A percentile compares a stretch with the other conserved stretches of the same genome.
phyloP scores from a whole-genome alignment of 2,888 invertebrate species.

The Caenorhabditis uteleia region DNA sequence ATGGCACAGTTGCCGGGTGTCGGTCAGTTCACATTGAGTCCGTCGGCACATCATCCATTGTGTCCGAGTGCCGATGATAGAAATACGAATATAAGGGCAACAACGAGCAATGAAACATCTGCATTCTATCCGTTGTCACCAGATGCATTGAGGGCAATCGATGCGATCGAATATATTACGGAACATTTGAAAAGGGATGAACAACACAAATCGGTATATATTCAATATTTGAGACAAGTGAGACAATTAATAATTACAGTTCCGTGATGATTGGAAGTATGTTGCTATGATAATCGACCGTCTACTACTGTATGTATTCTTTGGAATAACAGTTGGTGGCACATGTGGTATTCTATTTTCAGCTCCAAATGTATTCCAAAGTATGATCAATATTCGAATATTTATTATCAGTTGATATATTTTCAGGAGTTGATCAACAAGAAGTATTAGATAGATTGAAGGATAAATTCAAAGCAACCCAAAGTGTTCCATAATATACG shows the following conservation, averaged over 20 bases:
- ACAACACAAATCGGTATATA: conserved; percentile 61
- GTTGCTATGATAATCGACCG: conserved; percentile 73
- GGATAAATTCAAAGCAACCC: conserved; percentile 32
- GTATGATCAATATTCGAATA: conserved; percentile 42
- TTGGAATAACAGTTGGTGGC: conserved; percentile 72
- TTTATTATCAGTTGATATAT: neutral
- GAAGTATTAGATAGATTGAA: conserved; percentile 30
- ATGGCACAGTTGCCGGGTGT: conserved; percentile 53
- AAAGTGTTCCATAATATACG: too few relatives aligned
- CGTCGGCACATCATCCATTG: conserved; percentile 62
- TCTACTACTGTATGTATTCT: conserved; percentile 72
- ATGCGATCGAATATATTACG: conserved; percentile 65
- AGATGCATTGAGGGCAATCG: conserved; percentile 49
- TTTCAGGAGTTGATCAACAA: conserved; percentile 32
- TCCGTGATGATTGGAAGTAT: conserved; percentile 73
- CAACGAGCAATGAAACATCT: conserved; percentile 33
- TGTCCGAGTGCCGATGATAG: conserved; percentile 44
- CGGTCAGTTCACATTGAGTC: conserved; percentile 59
- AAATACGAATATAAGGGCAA: conserved; percentile 7
- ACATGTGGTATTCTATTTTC: conserved; percentile 71
- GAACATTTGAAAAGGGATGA: conserved; percentile 66
- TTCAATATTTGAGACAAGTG: neutral
- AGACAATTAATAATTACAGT: conserved; percentile 54
- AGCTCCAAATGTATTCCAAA: conserved; percentile 72
- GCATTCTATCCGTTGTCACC: conserved; percentile 46